phyloP scores from a whole-genome alignment of 2,113 vertebrate genomes.

The Pan troglodytes region NHGRI_mPanTro3-v2.1_pri NC_072418.2:36796501-36797000 shows the following conservation, averaged over 20 bases:
- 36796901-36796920: not conserved
- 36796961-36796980: not conserved
- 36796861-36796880: not conserved
- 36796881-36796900: not conserved
- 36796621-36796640: not conserved
- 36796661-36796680: not conserved
- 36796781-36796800: not conserved
- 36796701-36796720: fast-evolving
- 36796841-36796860: too few relatives aligned
- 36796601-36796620: not conserved
- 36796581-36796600: not conserved
- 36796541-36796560: not conserved
- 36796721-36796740: not conserved
- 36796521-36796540: not conserved
- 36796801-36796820: not conserved
- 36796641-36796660: fast-evolving
- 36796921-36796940: not conserved
- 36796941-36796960: not conserved
- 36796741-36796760: too few relatives aligned
- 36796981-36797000: not conserved
- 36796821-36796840: not conserved
- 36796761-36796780: not conserved
- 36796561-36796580: not conserved
- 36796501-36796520: not conserved
- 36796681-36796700: not conserved